Conservation (phyloP, 2,797 vertebrate species). For the Malurus splendens region DNA sequence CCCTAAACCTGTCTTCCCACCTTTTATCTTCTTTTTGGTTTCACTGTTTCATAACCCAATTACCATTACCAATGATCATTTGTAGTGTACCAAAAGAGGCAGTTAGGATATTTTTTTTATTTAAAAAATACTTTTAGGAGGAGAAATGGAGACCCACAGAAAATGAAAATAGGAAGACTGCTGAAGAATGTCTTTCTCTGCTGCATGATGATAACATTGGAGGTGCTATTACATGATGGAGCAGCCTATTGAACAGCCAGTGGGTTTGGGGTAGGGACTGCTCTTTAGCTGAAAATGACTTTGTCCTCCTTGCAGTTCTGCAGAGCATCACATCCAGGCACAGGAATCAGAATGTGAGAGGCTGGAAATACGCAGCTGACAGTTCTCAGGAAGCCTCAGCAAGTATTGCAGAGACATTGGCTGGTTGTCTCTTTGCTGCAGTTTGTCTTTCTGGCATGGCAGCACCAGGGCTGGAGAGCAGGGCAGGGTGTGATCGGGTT, state of each 20-base stretch:
- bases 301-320: background rate
- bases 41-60: background rate
- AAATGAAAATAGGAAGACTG: background rate
- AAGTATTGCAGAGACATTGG: background rate
- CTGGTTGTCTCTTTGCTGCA: background rate
- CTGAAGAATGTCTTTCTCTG: background rate
- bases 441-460: background rate
- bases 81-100: background rate
- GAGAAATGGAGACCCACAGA: background rate
- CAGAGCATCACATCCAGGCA: background rate
- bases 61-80: background rate
- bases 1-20: background rate
- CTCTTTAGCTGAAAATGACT: background rate
- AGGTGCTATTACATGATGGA: background rate
- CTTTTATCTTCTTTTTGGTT: background rate
- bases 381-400: background rate
- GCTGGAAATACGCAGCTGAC: background rate
- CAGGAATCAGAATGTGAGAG: background rate
- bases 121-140: background rate
- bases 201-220: fast-evolving
- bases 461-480: background rate
- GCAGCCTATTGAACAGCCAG: background rate
- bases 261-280: background rate
- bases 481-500: fast-evolving
- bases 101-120: background rate